A percentile compares a stretch with the other conserved stretches of the same genome.
Conservation (phyloP, 1,140 invertebrate genomes). For the Varroa destructor region DNA sequence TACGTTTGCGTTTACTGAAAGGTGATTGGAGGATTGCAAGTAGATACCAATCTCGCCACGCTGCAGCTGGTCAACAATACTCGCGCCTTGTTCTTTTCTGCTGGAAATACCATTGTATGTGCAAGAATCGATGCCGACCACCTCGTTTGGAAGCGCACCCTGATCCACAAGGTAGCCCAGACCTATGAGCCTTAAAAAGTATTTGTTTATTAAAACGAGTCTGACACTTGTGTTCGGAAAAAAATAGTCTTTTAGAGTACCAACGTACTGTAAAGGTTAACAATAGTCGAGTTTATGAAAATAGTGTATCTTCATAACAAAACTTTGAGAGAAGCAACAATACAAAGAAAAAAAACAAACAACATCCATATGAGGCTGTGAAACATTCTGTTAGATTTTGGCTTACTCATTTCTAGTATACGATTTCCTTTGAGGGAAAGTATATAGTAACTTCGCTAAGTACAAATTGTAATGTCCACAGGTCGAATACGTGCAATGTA, state of each 20-base stretch:
- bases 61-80: not conserved
- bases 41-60: conserved; percentile 3
- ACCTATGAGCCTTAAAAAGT: not conserved
- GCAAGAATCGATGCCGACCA: not conserved
- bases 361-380: no score
- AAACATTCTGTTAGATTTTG: no score
- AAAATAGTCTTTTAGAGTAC: not conserved
- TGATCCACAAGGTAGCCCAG: not conserved
- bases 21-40: not conserved
- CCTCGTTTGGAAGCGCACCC: conserved; percentile 7
- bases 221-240: not conserved
- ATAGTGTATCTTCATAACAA: not conserved
- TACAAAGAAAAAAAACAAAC: no score
- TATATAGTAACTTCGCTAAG: no score
- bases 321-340: no score
- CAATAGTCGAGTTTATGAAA: not conserved
- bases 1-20: not conserved
- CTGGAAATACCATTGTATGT: not conserved
- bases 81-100: not conserved
- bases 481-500: conserved; percentile 7
- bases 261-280: not conserved
- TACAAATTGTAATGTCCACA: not conserved
- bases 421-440: no score
- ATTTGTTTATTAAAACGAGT: not conserved
- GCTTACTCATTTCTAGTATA: no score